Base-by-base conservation (phyloP, 2,113 vertebrate species). In the Zosterops lateralis region DNA sequence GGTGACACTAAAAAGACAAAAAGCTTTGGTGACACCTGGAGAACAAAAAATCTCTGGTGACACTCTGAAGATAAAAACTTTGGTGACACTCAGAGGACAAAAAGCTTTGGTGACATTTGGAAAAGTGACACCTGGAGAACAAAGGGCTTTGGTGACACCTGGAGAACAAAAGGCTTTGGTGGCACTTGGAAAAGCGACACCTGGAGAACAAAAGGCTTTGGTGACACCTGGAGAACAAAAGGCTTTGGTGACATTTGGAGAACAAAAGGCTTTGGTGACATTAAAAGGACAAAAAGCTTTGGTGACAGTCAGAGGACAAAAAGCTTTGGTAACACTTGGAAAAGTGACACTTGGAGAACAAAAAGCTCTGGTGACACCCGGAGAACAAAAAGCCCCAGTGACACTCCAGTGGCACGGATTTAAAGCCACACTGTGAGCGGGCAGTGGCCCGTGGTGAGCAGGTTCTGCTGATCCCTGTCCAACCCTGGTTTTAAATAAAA, bases 341-440 rank as follows among this genome's bases (percentile, higher is more conserved):
- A 38, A 38, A 38, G 36, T 4, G 36, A 38, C 36, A 38, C 36
- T 38, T 38, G 36, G 36, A 29, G 47, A 2, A 29, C 25, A 20
- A 24, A 45, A 47, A 47, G 7, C 22, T 7, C 34, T 36, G 45
- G 66, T 36, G 47, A 7, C 47, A 40, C 36, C 8, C 10, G 8
- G 31, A 47, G 31, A 24, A 24, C 36, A 16, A 38, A 12, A 20
- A 38, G 15, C 36, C 29, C 31, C 3, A 9, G 22, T 54, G 70
- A n/a, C 51, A 12, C 12, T 19, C 2, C 1, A 0, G 36, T 0
- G 17, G 47, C 58, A 10, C 13, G 1, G 2, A 29, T 36, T 21
- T 25, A 64, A 42, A 62, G 61, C 2, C 29, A 36, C 47, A 1
- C 0, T 34, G 42, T 9, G 40, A 31, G 36, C 0, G 6, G 54